Conservation (phyloP, 2,113 vertebrate genomes). For the Hassar affinis region DNA sequence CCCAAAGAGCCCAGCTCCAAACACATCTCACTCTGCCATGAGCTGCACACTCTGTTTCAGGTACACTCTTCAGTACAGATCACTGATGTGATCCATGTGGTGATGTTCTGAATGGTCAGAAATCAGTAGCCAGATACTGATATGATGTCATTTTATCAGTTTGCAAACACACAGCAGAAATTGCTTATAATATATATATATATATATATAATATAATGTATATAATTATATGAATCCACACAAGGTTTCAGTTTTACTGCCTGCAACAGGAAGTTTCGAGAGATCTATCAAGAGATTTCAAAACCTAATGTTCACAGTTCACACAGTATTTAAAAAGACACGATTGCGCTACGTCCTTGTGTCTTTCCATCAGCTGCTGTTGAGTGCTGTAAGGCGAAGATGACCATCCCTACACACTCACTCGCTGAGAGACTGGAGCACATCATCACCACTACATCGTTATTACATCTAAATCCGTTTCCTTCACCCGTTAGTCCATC, state of each 20-base stretch:
- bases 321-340: neutral
- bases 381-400: neutral
- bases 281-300: neutral
- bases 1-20: constrained; percentile 90
- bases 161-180: neutral
- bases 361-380: neutral
- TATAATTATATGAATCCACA: neutral
- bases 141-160: neutral
- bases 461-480: neutral
- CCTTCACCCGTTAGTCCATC: neutral
- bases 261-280: too few species aligned
- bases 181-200: neutral
- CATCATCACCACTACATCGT: neutral
- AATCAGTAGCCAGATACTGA: neutral
- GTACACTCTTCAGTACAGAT: neutral
- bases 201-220: too few species aligned
- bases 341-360: neutral
- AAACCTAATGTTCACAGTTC: too few species aligned
- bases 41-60: constrained; percentile 96
- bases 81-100: neutral
- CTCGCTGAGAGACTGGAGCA: neutral
- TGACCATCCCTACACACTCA: neutral
- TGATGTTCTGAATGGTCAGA: neutral
- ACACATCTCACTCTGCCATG: constrained; percentile 97
- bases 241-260: neutral